Conservation (phyloP, 1,140 invertebrate genomes). For the Drosophila sp. region DNA sequence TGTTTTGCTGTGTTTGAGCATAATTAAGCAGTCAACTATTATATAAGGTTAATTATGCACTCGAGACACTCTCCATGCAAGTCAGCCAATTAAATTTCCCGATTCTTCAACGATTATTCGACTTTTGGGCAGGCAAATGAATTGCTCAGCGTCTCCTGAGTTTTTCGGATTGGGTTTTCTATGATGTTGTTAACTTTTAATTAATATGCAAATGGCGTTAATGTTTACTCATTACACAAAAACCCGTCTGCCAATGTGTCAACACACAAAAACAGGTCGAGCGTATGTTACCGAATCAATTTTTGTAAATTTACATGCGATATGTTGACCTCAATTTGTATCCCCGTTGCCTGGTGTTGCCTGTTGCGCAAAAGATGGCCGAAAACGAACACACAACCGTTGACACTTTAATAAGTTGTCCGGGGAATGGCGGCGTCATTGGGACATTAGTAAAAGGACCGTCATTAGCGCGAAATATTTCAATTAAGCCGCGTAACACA, state of each 20-base stretch:
- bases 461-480: slow-evolving; percentile 58
- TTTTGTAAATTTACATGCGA: slow-evolving; percentile 47
- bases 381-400: slow-evolving; percentile 36
- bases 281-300: slow-evolving; percentile 28
- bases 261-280: slow-evolving; percentile 5
- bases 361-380: slow-evolving; percentile 14
- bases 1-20: neutral
- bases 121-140: no score
- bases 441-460: slow-evolving; percentile 50
- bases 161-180: neutral
- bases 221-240: slow-evolving; percentile 55
- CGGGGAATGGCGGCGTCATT: no score
- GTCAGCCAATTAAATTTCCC: slow-evolving; percentile 25
- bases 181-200: slow-evolving; percentile 66
- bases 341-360: slow-evolving; percentile 33
- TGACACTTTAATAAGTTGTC: slow-evolving; percentile 51
- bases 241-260: slow-evolving; percentile 25
- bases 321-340: slow-evolving; percentile 52
- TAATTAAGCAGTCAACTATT: neutral
- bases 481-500: slow-evolving; percentile 39
- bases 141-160: no score
- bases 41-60: neutral
- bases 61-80: neutral
- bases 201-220: slow-evolving; percentile 77
- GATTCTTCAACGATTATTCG: neutral